Evolutionary conservation across 2,888 invertebrate genomes (phyloP).

Genomic region (Morpho achilles): DNA sequence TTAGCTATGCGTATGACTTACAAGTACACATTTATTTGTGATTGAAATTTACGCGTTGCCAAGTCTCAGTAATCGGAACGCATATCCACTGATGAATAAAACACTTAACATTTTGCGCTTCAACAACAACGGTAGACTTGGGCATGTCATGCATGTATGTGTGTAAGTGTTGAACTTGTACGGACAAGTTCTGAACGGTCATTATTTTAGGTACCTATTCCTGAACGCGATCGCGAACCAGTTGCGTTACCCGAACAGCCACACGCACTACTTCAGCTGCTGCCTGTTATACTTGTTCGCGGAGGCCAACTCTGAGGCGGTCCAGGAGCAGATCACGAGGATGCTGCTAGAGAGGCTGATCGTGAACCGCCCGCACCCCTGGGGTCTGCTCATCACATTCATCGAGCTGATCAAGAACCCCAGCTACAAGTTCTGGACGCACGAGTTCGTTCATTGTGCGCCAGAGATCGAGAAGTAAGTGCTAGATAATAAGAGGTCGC

Average conservation of each 20-base stretch:
- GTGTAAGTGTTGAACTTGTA: background rate
- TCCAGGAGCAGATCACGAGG: conserved; percentile 98
- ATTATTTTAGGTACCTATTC: conserved; percentile 89
- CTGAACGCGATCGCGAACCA: conserved; percentile 99
- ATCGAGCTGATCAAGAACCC: conserved; percentile 99
- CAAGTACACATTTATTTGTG: no score
- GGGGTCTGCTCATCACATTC: conserved; percentile 99
- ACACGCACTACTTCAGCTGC: conserved; percentile 99
- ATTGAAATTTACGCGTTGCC: no score
- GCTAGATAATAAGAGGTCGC: background rate
- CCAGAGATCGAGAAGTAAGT: conserved; percentile 99
- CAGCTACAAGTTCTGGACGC: conserved; percentile 98
- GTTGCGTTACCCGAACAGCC: conserved; percentile 98
- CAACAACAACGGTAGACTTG: background rate
- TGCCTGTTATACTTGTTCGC: conserved; percentile 97
- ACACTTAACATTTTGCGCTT: background rate
- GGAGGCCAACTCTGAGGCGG: conserved; percentile 97
- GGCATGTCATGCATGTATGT: conserved; percentile 1
- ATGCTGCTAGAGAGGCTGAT: conserved; percentile 97
- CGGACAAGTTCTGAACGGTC: no score
- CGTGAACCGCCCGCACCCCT: conserved; percentile 99
- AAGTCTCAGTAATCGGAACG: no score
- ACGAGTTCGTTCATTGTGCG: conserved; percentile 99
- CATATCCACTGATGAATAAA: conserved; percentile 1
- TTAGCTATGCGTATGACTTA: no score